phyloP scores from a whole-genome alignment of 2,888 invertebrate genomes.

The Heteromurus nitidus region DNA sequence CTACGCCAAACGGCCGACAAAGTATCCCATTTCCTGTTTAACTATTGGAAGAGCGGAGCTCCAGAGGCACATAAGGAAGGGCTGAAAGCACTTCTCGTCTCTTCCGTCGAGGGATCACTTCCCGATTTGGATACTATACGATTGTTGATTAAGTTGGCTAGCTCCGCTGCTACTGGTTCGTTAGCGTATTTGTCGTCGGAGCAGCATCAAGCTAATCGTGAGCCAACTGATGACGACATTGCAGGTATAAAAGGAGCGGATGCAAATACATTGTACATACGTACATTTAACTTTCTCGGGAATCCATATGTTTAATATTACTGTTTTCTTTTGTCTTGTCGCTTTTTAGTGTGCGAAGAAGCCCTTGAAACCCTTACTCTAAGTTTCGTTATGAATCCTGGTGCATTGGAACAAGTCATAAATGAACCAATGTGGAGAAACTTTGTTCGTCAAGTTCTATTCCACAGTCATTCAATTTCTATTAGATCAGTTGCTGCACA shows the following conservation, averaged over 20 bases:
- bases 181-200: conserved; percentile 71
- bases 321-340: conserved; percentile 32
- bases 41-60: conserved; percentile 80
- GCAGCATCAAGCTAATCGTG: conserved; percentile 72
- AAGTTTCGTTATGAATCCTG: conserved; percentile 91
- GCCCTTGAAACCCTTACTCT: conserved; percentile 94
- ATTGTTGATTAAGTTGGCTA: conserved; percentile 85
- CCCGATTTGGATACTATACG: conserved; percentile 85
- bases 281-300: no score
- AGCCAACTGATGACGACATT: conserved; percentile 74
- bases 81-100: conserved; percentile 62
- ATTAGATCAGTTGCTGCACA: conserved; percentile 87
- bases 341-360: conserved; percentile 86
- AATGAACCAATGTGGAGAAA: conserved; percentile 90
- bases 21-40: conserved; percentile 87
- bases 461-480: conserved; percentile 69
- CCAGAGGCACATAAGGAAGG: conserved; percentile 73
- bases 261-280: neutral
- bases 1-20: conserved; percentile 89
- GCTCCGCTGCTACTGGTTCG: conserved; percentile 84
- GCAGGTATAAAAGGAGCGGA: conserved; percentile 75
- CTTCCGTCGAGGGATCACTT: conserved; percentile 78
- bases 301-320: conserved; percentile 1
- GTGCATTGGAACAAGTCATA: conserved; percentile 87
- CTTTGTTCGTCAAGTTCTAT: conserved; percentile 77